A percentile compares a stretch with the other conserved stretches of the same genome.
These are phyloP conservation scores for Prochilodus magdalenae DNA, from an alignment of 2,113 vertebrate genomes.

Conservation along the genomic window DNA sequence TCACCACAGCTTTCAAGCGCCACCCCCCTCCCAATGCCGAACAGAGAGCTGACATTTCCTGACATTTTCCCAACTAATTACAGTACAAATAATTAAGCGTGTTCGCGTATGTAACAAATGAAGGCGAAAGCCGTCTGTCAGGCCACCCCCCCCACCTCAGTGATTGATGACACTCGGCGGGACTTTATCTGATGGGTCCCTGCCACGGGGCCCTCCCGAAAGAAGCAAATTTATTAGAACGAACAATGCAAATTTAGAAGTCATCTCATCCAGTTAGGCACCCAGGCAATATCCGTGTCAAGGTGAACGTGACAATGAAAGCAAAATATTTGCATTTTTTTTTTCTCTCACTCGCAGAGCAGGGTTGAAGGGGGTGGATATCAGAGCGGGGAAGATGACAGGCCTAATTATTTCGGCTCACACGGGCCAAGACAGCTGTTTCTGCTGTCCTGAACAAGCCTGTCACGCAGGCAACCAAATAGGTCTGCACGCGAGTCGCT, in stretches of 20 bases:
- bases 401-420: constrained; percentile 99
- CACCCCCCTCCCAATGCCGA: constrained; percentile 91
- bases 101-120: constrained; percentile 99
- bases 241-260: constrained; percentile 99
- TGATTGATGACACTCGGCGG: constrained; percentile 99
- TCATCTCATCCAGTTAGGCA: constrained; percentile 99
- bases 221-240: constrained; percentile 99
- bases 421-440: constrained; percentile 99
- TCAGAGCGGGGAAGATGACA: constrained; percentile 97
- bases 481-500: constrained; percentile 93
- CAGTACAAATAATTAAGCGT: constrained; percentile 99
- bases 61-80: constrained; percentile 99
- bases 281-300: constrained; percentile 99
- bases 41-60: constrained; percentile 99
- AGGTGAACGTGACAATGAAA: constrained; percentile 99
- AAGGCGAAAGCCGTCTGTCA: constrained; percentile 99
- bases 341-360: constrained; percentile 78
- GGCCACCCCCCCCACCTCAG: constrained; percentile 52
- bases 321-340: constrained; percentile 99
- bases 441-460: constrained; percentile 99
- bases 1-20: constrained; percentile 96
- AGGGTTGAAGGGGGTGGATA: constrained; percentile 87
- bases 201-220: constrained; percentile 85
- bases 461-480: constrained; percentile 99
- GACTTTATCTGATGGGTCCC: constrained; percentile 99